These are phyloP conservation scores for Tetragnatha montana DNA, from an alignment of 2,888 invertebrate genomes.

Conservation along the genomic window DNA sequence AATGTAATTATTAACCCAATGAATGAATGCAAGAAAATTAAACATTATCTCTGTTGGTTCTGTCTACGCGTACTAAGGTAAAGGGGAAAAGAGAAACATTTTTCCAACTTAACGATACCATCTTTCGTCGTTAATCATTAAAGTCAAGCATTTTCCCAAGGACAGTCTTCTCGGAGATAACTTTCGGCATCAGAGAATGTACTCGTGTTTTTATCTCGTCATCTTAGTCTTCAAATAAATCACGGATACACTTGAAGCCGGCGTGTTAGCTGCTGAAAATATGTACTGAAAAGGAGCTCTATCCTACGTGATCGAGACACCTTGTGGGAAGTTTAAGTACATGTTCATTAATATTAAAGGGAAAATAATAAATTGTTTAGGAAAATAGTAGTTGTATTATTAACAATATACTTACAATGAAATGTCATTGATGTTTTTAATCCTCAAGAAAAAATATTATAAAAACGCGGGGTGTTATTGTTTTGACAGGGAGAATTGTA, in stretches of 20 bases:
- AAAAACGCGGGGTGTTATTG: too few relatives aligned
- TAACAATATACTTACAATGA: too few relatives aligned
- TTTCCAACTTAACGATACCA: slow-evolving; percentile 24
- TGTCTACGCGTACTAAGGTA: too few relatives aligned
- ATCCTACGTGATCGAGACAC: too few relatives aligned
- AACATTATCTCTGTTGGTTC: too few relatives aligned
- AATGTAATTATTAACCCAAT: too few relatives aligned
- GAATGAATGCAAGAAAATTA: too few relatives aligned
- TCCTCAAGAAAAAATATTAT: too few relatives aligned
- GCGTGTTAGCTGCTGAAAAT: neutral
- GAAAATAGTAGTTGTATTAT: neutral
- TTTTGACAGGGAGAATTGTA: too few relatives aligned
- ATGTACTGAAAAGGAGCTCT: too few relatives aligned
- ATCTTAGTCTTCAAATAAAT: slow-evolving; percentile 2
- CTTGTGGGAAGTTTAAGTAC: neutral
- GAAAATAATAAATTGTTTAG: neutral
- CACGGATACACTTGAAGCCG: neutral
- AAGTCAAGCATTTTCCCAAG: slow-evolving; percentile 42
- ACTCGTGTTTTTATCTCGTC: slow-evolving; percentile 4
- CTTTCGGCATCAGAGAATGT: slow-evolving; percentile 2
- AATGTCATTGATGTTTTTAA: too few relatives aligned
- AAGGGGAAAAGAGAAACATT: slow-evolving; percentile 19
- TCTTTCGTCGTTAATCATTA: slow-evolving; percentile 37
- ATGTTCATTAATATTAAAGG: neutral
- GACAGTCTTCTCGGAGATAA: slow-evolving; percentile 38